These are phyloP conservation scores for Cylas formicarius DNA, from an alignment of 1,140 invertebrate species.

Conservation along the genomic window DNA sequence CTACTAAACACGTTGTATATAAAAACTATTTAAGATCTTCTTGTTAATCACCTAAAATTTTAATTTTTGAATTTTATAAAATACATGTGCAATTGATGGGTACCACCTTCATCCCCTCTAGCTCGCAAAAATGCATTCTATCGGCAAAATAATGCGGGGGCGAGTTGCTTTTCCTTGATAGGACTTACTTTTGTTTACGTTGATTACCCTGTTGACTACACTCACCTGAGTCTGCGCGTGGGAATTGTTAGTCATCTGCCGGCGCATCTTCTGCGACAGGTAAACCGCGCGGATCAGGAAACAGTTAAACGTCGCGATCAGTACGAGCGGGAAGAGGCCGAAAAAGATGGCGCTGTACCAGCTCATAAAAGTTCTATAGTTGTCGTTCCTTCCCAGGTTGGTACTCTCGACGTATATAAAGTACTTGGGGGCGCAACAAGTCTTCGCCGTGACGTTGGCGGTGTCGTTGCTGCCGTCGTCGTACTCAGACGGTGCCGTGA, in stretches of 20 bases:
- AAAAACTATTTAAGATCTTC: too few species aligned
- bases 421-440: constrained; percentile 27
- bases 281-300: constrained; percentile 62
- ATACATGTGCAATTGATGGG: too few species aligned
- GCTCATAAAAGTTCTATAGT: constrained; percentile 57
- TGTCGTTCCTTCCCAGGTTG: constrained; percentile 46
- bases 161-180: too few species aligned
- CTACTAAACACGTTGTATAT: too few species aligned
- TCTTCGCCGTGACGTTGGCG: constrained; percentile 6
- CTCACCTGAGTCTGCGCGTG: constrained; percentile 41
- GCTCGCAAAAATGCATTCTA: too few species aligned
- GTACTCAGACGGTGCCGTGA: not conserved
- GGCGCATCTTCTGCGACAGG: constrained; percentile 47
- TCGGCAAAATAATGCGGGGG: too few species aligned
- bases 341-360: constrained; percentile 61
- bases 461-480: constrained; percentile 1
- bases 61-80: too few species aligned
- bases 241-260: constrained; percentile 46
- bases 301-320: constrained; percentile 66
- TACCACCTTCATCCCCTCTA: too few species aligned
- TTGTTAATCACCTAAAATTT: too few species aligned
- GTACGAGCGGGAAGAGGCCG: constrained; percentile 56
- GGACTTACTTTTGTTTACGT: too few species aligned
- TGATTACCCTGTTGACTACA: too few species aligned
- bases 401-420: constrained; percentile 31